Evolutionary conservation across 1,140 invertebrate species (phyloP), one percentile per base, ranked within the genome.

Genomic region (Lucilia sericata): DNA sequence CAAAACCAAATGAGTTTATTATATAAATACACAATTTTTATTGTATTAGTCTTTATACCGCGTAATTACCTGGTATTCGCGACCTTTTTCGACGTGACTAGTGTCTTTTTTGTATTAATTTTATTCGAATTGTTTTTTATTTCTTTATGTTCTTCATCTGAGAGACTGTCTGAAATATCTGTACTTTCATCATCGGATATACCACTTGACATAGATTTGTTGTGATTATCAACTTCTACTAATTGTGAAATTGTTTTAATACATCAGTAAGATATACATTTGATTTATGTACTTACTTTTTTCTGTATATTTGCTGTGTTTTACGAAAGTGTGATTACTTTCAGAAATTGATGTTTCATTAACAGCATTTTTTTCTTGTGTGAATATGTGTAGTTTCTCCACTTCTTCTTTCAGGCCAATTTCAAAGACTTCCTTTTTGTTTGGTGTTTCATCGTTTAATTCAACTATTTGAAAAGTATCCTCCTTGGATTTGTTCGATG

Each of bases 311-410:
- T 7, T 42, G 5, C 42, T 65, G 1, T 17, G 2, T 65, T 82
- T 82, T 17, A 60, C 49, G 65, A 82, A 82, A 8, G 81, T 82
- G 5, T 82, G 51, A 82, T 82, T 82, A 19, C 81, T 82, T 19
- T 80, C 19, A 10, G 76, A 80, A 13, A 3, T 25, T 19, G 76
- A 25, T 10, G 9, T 21, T 25, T 80, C 21, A 9, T 70, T 70
- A 21, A 25, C 21, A 21, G 10, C 2, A 80, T 49, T 0, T 7
- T 10, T 36, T 1, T 83, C 12, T n/a, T 36, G 14, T 2, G 10
- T n/a, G 42, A 21, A 19, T 19, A 10, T 36, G 19, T 19, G 3
- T 10, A 12, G 49, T 81, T 49, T 81, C 7, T 36, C 13, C 51
- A 7, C n/a, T 49, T 5, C 17, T 1, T 47, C 5, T 21, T 82